phyloP scores from a whole-genome alignment of 2,797 vertebrate genomes.

The Cygnus olor region DNA sequence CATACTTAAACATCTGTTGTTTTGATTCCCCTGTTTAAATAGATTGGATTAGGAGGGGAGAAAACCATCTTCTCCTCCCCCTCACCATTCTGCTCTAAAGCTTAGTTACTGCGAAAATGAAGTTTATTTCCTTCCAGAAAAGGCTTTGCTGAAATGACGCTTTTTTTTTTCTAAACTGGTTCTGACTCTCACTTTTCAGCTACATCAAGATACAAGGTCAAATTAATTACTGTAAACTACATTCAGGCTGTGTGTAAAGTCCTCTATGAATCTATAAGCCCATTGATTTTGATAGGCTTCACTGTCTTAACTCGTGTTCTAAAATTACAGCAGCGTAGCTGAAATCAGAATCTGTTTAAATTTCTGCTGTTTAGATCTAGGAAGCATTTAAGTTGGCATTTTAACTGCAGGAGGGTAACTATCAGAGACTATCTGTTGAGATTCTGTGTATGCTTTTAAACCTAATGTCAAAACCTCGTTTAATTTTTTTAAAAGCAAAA shows the following conservation, averaged over 20 bases:
- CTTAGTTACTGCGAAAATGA: constrained; percentile 3
- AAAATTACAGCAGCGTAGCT: not conserved
- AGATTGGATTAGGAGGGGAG: constrained; percentile 17
- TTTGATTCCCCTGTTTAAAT: constrained; percentile 35
- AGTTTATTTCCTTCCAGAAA: not conserved
- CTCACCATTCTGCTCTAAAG: not conserved
- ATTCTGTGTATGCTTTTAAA: not conserved
- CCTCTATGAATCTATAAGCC: not conserved
- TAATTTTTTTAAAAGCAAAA: not conserved
- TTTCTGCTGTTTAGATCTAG: not conserved
- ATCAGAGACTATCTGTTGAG: not conserved
- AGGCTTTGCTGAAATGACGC: not conserved
- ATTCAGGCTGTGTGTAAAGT: not conserved
- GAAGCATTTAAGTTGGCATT: not conserved
- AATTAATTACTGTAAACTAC: not conserved
- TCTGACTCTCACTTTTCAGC: not conserved
- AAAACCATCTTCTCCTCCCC: not conserved
- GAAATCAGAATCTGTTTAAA: not conserved
- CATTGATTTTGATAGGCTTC: not conserved
- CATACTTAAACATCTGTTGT: constrained; percentile 15
- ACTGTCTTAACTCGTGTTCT: not conserved
- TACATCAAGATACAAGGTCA: not conserved
- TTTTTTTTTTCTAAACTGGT: not conserved
- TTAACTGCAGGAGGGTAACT: not conserved
- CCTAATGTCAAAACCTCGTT: not conserved